These are phyloP conservation scores for Poeciliopsis turneri DNA, from an alignment of 2,797 vertebrate species.

Conservation along the genomic window DNA sequence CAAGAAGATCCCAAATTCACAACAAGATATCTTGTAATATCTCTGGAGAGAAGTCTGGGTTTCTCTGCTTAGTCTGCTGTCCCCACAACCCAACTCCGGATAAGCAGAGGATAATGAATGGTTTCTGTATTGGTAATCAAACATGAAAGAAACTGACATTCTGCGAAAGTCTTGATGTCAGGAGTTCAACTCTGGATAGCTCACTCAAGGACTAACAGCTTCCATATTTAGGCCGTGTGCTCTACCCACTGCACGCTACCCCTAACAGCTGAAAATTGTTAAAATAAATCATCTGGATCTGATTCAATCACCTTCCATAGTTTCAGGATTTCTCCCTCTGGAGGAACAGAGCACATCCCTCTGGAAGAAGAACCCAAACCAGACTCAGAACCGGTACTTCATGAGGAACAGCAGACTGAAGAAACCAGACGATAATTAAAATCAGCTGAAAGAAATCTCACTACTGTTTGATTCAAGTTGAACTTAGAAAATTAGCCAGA, in stretches of 20 bases:
- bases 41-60: too few species aligned
- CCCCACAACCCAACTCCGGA: too few species aligned
- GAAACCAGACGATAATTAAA: not conserved
- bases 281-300: not conserved
- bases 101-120: not conserved
- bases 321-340: not conserved
- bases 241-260: not conserved
- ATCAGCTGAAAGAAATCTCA: conserved; percentile 11
- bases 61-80: too few species aligned
- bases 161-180: not conserved
- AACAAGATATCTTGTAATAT: too few species aligned
- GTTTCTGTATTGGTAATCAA: not conserved
- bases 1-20: too few species aligned
- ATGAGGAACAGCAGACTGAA: not conserved
- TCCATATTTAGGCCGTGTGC: not conserved
- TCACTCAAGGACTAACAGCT: not conserved
- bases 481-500: conserved; percentile 18
- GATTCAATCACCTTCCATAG: not conserved
- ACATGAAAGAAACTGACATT: not conserved
- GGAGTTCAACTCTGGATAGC: not conserved
- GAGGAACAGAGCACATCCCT: not conserved
- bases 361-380: not conserved
- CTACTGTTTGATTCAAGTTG: not conserved
- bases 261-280: not conserved
- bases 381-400: not conserved